Conservation (phyloP, 2,888 invertebrate species). For the Diloba caeruleocephala region DNA sequence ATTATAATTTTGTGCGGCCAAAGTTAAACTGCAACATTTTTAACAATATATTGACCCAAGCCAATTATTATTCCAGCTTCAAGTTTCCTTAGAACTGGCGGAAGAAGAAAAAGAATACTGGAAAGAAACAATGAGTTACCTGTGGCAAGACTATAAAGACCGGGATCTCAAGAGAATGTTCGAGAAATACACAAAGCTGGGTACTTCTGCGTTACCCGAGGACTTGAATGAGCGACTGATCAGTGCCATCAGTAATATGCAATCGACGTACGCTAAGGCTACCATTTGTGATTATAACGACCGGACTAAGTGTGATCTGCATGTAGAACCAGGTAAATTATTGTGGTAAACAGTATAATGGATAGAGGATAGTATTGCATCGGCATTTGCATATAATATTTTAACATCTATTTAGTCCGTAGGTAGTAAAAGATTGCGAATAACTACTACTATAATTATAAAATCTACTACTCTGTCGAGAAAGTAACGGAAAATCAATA, state of each 20-base stretch:
- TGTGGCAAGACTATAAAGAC: conserved; percentile 93
- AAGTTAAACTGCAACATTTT: too few species aligned
- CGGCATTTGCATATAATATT: too few species aligned
- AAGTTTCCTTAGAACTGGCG: conserved; percentile 76
- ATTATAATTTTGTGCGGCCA: too few species aligned
- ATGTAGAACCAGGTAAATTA: conserved; percentile 92
- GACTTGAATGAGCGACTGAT: conserved; percentile 90
- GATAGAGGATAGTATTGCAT: too few species aligned
- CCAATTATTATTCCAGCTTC: conserved; percentile 66
- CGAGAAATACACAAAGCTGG: conserved; percentile 91
- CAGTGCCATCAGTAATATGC: conserved; percentile 91
- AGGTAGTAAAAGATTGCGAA: too few species aligned
- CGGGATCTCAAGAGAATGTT: conserved; percentile 93
- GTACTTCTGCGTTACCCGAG: conserved; percentile 92
- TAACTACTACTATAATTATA: too few species aligned
- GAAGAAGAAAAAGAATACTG: conserved; percentile 91
- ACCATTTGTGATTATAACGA: conserved; percentile 93
- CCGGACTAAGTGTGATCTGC: conserved; percentile 90
- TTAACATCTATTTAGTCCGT: too few species aligned
- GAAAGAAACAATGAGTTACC: conserved; percentile 91
- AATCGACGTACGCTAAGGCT: conserved; percentile 92
- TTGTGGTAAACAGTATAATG: too few species aligned
- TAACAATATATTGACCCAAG: too few species aligned
- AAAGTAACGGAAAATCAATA: too few species aligned
- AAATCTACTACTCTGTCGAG: too few species aligned